Evolutionary conservation across 2,113 vertebrate species (phyloP).

Genomic region (Pionites leucogaster): DNA sequence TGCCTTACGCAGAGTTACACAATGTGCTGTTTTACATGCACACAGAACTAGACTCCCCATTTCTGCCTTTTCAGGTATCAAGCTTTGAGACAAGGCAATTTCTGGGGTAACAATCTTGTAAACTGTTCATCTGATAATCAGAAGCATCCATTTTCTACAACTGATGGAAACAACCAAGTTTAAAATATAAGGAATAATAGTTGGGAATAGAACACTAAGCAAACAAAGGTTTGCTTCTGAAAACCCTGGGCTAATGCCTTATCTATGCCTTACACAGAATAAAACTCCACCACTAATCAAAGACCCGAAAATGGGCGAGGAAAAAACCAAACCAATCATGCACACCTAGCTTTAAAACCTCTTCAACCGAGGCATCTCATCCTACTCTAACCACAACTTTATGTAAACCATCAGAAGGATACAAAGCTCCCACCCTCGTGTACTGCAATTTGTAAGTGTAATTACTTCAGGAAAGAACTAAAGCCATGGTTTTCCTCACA

Average conservation of each 20-base stretch:
- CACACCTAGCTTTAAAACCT: background rate
- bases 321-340: background rate
- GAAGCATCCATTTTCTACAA: background rate
- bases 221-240: fast-evolving
- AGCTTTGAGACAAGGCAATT: background rate
- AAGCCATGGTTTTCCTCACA: background rate
- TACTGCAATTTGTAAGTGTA: background rate
- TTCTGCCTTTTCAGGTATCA: background rate
- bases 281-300: background rate
- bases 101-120: background rate
- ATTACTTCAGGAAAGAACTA: background rate
- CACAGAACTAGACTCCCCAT: background rate
- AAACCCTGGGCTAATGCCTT: background rate
- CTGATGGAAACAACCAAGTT: background rate
- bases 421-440: background rate
- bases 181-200: background rate
- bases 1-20: background rate
- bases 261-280: background rate
- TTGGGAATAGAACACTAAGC: background rate
- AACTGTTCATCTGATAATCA: background rate
- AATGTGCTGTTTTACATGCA: fast-evolving
- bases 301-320: background rate
- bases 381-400: background rate
- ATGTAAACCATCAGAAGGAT: background rate
- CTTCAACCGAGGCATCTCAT: background rate